Base-by-base conservation (phyloP, 2,797 vertebrate species). In the Clarias platycephalus region DNA sequence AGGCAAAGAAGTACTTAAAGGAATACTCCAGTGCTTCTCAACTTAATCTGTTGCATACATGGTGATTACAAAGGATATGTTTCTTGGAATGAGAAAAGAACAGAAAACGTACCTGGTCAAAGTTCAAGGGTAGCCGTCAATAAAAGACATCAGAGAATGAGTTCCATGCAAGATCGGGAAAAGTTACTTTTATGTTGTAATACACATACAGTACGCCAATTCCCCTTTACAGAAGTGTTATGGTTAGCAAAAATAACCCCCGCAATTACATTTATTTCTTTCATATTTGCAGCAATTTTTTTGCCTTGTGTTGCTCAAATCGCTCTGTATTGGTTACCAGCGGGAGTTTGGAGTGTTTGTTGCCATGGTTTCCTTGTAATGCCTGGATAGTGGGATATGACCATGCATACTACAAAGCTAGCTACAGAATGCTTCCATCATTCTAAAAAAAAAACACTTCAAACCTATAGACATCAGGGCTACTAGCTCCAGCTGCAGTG, bases 1-100 rank as follows among this genome's bases (percentile, higher is more conserved):
- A 60, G 31, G 70, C 58, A 71, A 22, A 66, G 78, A 53, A 26
- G 10, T 26, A 67, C 78, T 80, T 66, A 66, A 80, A 80, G 40
- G n/a, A 80, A 53, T 53, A 80, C 26, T 31, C 26, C 18, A 64
- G n/a, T 12, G n/a, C 28, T 80, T 80, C 53, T 66, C 12, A 28
- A 66, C 77, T 66, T 80, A 64, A 44, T 18, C 78, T 80, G 37
- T 66, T 28, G 60, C 58, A 63, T 40, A 5, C 57, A 62, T 40
- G 55, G 6, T 13, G 28, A 77, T 34, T 62, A 62, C 22, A 62
- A 60, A 4, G 15, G 34, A 79, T 24, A 22, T 31, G 62, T 40
- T 40, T 78, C 76, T 62, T 78, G 22, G 20, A 62, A 5, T 16
- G 72, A 57, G 44, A 57, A 34, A 57, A 22, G 28, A 76, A n/a